Evolutionary conservation across 2,797 vertebrate species (phyloP).

Genomic region (Brachyalestes nurse): DNA sequence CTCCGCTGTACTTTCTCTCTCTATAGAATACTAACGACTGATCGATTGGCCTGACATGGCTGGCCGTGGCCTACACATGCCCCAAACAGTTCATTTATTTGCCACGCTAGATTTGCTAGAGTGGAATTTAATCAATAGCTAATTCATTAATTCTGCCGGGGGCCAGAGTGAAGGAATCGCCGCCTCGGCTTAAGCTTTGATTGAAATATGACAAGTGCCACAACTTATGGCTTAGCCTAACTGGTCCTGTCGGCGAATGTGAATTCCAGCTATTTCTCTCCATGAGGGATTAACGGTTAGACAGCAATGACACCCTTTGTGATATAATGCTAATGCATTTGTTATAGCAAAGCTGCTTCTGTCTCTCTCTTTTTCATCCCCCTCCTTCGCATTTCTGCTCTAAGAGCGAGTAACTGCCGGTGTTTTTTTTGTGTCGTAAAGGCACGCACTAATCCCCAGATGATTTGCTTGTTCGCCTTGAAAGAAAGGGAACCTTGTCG

Average conservation of each 20-base stretch:
- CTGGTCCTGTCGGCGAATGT: constrained; percentile 62
- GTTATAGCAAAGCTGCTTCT: constrained; percentile 45
- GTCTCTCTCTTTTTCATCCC: constrained; percentile 1
- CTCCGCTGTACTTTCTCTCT: constrained; percentile 78
- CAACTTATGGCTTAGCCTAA: constrained; percentile 66
- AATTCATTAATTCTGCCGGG: constrained; percentile 89
- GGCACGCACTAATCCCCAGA: constrained; percentile 32
- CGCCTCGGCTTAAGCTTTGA: constrained; percentile 76
- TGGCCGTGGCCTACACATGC: constrained; percentile 85
- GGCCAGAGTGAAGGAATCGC: constrained; percentile 61
- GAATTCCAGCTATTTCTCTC: constrained; percentile 72
- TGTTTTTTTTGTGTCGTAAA: constrained; percentile 42
- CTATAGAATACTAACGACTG: constrained; percentile 87
- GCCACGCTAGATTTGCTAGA: constrained; percentile 89
- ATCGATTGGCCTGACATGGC: constrained; percentile 86
- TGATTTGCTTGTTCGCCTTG: constrained; percentile 44
- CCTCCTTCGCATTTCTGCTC: constrained; percentile 13
- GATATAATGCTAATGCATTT: constrained; percentile 60
- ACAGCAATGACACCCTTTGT: constrained; percentile 56
- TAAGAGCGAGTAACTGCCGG: constrained; percentile 35
- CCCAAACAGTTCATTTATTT: constrained; percentile 91
- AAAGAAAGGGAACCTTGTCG: constrained; percentile 46
- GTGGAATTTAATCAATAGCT: constrained; percentile 94
- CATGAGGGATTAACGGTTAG: constrained; percentile 63
- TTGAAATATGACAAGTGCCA: constrained; percentile 82